Base-by-base conservation (phyloP, 2,797 vertebrate species). In the Hemitrygon akajei region DNA sequence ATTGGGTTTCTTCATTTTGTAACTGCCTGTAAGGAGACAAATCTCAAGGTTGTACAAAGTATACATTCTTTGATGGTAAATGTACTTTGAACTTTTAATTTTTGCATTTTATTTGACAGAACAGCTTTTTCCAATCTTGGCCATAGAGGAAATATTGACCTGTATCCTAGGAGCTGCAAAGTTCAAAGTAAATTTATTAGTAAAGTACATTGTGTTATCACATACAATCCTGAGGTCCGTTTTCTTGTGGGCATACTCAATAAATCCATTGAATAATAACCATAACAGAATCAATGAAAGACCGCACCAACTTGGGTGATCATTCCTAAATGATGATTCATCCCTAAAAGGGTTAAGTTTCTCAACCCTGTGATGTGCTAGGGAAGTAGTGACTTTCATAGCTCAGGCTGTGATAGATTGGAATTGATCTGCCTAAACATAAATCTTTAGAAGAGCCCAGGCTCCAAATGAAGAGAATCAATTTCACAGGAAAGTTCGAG, bases 361-460 rank as follows among this genome's bases (percentile, higher is more conserved):
- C 69, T 56, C 40, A 30, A 9, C 11, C 25, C 37, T 40, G 20
- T 73, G 69, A 92, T 47, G 27, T 58, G 12, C 40, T 22, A 76
- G 25, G 40, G 69, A 89, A 56, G 91, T 56, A 75, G 91, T 93
- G 91, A 40, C 25, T 73, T 93, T 40, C 91, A 93, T 76, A 76
- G 91, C 73, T 93, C 71, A 93, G 40, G 75, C 71, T 20, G 37
- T 40, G 91, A 93, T 27, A 76, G 71, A 93, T 76, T 93, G 71
- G 76, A 93, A 93, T 93, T 56, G 27, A 76, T 20, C 40, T n/a
- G 76, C 40, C 37, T 93, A 37, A 30, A 93, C 40, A 76, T 93
- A 93, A 76, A 93, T 76, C 91, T 76, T 93, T n/a, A 56, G 12
- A 12, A 16, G 47, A 93, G 25, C 58, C 91, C 27, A 56, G 73